Evolutionary conservation across 92 coral and sea anemone species (phyloP).

Genomic region (Phenganax marumi): DNA sequence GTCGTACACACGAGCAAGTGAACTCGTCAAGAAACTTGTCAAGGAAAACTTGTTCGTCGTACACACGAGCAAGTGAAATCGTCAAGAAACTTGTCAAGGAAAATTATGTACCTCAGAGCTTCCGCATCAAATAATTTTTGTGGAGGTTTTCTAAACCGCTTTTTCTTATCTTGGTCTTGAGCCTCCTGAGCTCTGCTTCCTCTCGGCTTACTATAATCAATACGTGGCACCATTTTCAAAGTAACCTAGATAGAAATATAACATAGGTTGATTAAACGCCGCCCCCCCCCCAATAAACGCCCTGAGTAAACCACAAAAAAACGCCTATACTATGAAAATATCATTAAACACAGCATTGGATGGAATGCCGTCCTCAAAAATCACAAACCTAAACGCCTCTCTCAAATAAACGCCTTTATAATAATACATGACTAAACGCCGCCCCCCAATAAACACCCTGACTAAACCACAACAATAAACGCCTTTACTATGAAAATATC

Average conservation of each 20-base stretch:
- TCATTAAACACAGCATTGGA: neutral
- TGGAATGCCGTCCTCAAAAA: too few relatives aligned
- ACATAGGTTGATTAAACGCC: neutral
- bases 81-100: neutral
- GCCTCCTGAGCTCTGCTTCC: slow-evolving; percentile 82
- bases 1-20: neutral
- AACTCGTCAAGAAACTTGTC: neutral
- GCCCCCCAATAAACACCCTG: neutral
- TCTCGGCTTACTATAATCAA: slow-evolving; percentile 80
- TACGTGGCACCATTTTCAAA: slow-evolving; percentile 93
- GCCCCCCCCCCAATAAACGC: neutral
- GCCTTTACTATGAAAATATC: neutral
- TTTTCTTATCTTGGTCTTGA: slow-evolving; percentile 71
- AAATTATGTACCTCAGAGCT: slow-evolving; percentile 63
- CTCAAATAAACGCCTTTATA: too few relatives aligned
- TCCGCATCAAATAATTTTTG: slow-evolving; percentile 90
- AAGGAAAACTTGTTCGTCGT: neutral
- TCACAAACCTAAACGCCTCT: too few relatives aligned
- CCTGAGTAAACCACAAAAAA: neutral
- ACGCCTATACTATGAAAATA: neutral
- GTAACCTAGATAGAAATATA: slow-evolving; percentile 64
- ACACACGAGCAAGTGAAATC: neutral
- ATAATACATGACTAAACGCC: too few relatives aligned
- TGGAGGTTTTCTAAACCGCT: slow-evolving; percentile 83
- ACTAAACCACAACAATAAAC: neutral